A percentile compares a stretch with the other conserved stretches of the same genome.
These are phyloP conservation scores for Sebastes minor DNA, from an alignment of 2,797 vertebrate genomes.

Conservation along the genomic window DNA sequence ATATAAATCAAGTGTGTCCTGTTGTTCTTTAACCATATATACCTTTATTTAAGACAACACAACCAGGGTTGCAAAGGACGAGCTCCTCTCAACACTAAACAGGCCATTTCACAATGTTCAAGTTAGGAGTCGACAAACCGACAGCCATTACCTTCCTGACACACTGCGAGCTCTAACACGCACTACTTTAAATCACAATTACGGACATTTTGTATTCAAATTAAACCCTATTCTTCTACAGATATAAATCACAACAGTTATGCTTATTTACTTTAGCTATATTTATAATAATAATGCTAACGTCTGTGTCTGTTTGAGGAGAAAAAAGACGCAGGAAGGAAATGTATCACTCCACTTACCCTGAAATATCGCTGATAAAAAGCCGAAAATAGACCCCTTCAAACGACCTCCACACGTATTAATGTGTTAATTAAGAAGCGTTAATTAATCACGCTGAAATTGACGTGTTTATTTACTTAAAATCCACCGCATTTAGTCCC, in stretches of 20 bases:
- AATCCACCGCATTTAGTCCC: slow-evolving; percentile 74
- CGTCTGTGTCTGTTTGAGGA: slow-evolving; percentile 54
- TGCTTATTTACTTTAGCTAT: slow-evolving; percentile 23
- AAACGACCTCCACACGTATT: slow-evolving; percentile 1
- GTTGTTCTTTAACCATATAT: background rate
- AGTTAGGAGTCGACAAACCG: slow-evolving; percentile 69
- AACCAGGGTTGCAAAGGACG: background rate
- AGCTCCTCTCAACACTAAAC: slow-evolving; percentile 27
- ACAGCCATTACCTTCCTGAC: slow-evolving; percentile 82
- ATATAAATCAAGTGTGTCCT: slow-evolving; percentile 1
- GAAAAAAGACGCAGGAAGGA: slow-evolving; percentile 82
- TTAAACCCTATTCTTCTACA: background rate
- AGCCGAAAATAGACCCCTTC: slow-evolving; percentile 35
- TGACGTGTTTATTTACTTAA: slow-evolving; percentile 61
- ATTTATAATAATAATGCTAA: slow-evolving; percentile 55
- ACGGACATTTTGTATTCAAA: background rate
- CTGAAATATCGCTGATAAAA: slow-evolving; percentile 76
- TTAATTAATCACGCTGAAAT: slow-evolving; percentile 41
- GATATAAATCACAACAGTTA: background rate
- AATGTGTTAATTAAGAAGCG: slow-evolving; percentile 27
- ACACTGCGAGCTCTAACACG: slow-evolving; percentile 54
- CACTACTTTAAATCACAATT: slow-evolving; percentile 45
- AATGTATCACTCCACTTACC: slow-evolving; percentile 85
- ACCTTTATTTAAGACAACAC: background rate
- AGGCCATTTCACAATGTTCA: slow-evolving; percentile 79